Base-by-base conservation (phyloP, 2,113 vertebrate genomes). In the Heterotilapia buettikoferi region DNA sequence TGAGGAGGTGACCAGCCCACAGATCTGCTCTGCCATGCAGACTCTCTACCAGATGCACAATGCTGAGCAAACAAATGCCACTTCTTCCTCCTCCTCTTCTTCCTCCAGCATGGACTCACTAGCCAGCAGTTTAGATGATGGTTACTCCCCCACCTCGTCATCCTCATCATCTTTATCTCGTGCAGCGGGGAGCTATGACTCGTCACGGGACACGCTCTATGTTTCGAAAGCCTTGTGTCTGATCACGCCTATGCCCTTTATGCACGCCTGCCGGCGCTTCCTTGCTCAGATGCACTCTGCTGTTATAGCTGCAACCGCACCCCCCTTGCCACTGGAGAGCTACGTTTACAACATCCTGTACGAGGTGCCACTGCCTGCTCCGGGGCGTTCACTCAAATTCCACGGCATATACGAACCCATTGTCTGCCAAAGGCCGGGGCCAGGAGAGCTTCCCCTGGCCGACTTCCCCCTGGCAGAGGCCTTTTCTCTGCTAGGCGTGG, bases 1-100 rank as follows among this genome's bases (percentile, higher is more conserved):
- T 78, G 98, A 99, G 95, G 99, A 99, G 91, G 99, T 99, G 96
- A 98, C 98, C 92, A 99, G 98, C 94, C 98, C 98, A 94, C 98
- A 99, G 97, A 99, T 99, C 96, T 99, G 99, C 97, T 98, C 97
- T 66, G 98, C 99, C 61, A 99, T 99, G 99, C 99, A 99, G 97
- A 99, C 99, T 0, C 96, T 99, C 61, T 99, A 99, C 94, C 98
- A 99, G 92, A 99, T 99, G 98, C 99, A 99, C 97, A 99, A 99
- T 16, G 99, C 98, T 14, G 98, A 99, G 88, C 97, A 97, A 26
- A 43, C 95, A 92, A 92, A 92, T 88, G 52, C 90, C 94, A 2
- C 91, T 21, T 96, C 97, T 13, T 96, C 94, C 0, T 96, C 97
- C 9, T 97, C 94, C 0, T 97, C 90, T 11, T 88, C 97, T 92